phyloP scores from a whole-genome alignment of 1,140 invertebrate genomes.

The Drosophila sp. region DNA sequence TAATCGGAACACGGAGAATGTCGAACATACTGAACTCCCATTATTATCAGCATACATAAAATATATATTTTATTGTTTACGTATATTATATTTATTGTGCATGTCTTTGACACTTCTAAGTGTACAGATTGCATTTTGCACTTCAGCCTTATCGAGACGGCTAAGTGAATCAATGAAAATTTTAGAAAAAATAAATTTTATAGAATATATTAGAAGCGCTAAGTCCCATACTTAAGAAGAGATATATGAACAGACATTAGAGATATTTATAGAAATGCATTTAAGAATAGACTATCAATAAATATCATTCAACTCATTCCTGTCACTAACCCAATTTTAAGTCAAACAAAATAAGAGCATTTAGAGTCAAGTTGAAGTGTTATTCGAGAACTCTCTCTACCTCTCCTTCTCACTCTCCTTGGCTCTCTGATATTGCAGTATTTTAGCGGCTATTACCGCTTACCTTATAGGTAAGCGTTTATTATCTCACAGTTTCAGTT shows the following conservation, averaged over 20 bases:
- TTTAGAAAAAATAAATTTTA: not conserved
- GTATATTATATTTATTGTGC: conserved; percentile 14
- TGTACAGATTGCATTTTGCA: conserved; percentile 28
- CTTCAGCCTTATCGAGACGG: conserved; percentile 13
- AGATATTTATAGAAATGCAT: conserved; percentile 35
- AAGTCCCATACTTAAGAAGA: conserved; percentile 4
- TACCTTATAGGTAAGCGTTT: conserved; percentile 56
- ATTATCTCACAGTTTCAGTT: conserved; percentile 77
- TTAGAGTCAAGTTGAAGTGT: conserved; percentile 26
- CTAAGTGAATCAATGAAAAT: conserved; percentile 2
- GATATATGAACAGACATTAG: conserved; percentile 3
- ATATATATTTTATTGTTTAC: conserved; percentile 17
- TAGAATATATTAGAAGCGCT: not conserved
- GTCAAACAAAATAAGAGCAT: conserved; percentile 29
- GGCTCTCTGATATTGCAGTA: conserved; percentile 32
- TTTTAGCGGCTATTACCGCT: conserved; percentile 3
- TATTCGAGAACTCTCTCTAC: conserved; percentile 13
- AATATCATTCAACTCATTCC: conserved; percentile 35
- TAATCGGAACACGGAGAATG: conserved; percentile 9
- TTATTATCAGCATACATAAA: conserved; percentile 29
- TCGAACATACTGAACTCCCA: not conserved
- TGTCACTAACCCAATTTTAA: conserved; percentile 31
- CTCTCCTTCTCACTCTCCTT: conserved; percentile 1
- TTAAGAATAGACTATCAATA: conserved; percentile 26
- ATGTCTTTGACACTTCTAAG: conserved; percentile 12